Percentiles rank a stretch among this genome's conserved stretches.
Evolutionary conservation across 2,797 vertebrate genomes (phyloP).

Genomic region (Chaenodraco wilsoni): DNA sequence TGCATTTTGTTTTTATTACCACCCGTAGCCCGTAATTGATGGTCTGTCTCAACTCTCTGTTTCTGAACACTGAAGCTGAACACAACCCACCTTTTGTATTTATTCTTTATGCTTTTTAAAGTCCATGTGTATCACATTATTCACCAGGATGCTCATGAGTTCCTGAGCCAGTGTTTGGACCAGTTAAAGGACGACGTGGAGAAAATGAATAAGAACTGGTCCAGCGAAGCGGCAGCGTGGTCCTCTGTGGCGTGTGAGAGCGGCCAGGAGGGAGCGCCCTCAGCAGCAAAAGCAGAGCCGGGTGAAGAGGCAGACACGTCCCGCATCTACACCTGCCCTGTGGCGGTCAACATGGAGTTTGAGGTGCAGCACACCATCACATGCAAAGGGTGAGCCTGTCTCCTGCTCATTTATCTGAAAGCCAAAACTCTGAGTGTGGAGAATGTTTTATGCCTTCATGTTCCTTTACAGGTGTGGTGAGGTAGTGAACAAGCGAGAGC

Average conservation of each 20-base stretch:
- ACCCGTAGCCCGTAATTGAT: background rate
- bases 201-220: constrained; percentile 95
- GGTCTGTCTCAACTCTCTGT: background rate
- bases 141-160: constrained; percentile 95
- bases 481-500: constrained; percentile 93
- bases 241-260: constrained; percentile 79
- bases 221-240: constrained; percentile 81
- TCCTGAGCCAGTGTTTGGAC: constrained; percentile 98
- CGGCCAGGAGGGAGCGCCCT: constrained; percentile 53
- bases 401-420: background rate
- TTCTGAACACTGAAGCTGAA: no score
- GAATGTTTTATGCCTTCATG: background rate
- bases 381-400: constrained; percentile 90
- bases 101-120: background rate
- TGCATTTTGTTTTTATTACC: no score
- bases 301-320: constrained; percentile 88
- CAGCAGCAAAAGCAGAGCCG: constrained; percentile 67
- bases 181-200: constrained; percentile 99
- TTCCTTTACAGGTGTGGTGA: constrained; percentile 89
- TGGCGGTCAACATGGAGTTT: constrained; percentile 96
- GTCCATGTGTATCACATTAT: background rate
- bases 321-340: constrained; percentile 94
- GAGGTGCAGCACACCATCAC: constrained; percentile 98
- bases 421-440: background rate
- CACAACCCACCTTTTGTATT: background rate